Evolutionary conservation across 2,888 invertebrate genomes (phyloP), one percentile per base, ranked within the genome.

Genomic region (Anodontia alba): DNA sequence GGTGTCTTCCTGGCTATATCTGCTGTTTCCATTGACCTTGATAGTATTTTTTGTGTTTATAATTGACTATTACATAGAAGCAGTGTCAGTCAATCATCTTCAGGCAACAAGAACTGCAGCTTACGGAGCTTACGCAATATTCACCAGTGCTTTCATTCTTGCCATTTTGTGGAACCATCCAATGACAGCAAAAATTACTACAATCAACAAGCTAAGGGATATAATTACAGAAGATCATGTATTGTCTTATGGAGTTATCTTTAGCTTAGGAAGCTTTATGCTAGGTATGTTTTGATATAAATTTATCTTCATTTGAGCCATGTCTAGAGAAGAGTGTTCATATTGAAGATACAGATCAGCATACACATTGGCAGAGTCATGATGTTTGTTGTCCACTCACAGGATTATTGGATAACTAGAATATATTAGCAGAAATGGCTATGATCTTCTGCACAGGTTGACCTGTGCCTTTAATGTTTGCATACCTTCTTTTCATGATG

Each of bases 21-120:
- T 93, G 15, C 43, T 93, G n/a, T 83, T 94, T 31, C 93, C 94
- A 15, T 81, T 94, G n/a, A 42, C 92, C 3, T 85, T 95, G n/a
- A 93, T 95, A 17, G 89, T 95, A 36, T 73, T 95, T 15, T 93
- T 95, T 80, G 94, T 95, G 8, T 94, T 95, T 80, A 92, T 95
- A 23, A 86, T 95, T n/a, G 95, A 95, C 91, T 95, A 95, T 88
- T 95, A 95, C 89, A 94, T 95, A 1, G 95, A 95, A 83, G 89
- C 92, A 5, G 91, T 94, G 0, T 93, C 94, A 78, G 73, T 86
- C 10, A 94, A 92, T 73, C 93, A 93, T 81, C 90, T 95, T 29
- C 94, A 95, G 67, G 86, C 90, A 5, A 73, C 87, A 10, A 88
- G 88, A 71, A 90, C 94, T 5, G 94, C 95, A 1, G 90, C 94